phyloP scores from a whole-genome alignment of 2,113 vertebrate genomes.

The Hypanus sabinus region DNA sequence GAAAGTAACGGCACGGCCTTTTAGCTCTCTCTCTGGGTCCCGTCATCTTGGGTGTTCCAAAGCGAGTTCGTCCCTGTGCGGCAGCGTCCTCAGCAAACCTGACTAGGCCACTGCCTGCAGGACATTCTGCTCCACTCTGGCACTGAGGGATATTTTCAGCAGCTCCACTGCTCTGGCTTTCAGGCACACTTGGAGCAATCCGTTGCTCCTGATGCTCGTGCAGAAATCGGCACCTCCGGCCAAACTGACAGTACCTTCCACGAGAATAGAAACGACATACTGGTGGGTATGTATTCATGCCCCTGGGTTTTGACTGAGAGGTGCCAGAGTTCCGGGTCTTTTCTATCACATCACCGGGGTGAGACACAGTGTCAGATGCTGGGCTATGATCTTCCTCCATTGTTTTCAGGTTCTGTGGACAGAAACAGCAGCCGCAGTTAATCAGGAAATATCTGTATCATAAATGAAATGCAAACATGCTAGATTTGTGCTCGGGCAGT shows the following conservation, averaged over 20 bases:
- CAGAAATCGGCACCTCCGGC: constrained; percentile 59
- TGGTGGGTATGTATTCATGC: neutral
- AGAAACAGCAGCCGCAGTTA: neutral
- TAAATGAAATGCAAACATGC: neutral
- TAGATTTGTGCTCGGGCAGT: neutral
- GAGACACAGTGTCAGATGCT: neutral
- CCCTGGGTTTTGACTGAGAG: neutral
- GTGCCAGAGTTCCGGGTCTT: neutral
- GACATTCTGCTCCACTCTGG: neutral
- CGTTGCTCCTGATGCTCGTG: constrained; percentile 48
- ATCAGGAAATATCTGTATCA: neutral
- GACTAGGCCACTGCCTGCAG: no score
- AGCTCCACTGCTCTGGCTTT: constrained; percentile 36
- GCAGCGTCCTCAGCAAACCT: neutral
- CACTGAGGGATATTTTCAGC: neutral
- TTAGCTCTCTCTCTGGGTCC: constrained; percentile 36
- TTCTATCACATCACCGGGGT: neutral
- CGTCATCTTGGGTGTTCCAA: neutral
- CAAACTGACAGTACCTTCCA: constrained; percentile 60
- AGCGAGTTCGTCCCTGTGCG: neutral
- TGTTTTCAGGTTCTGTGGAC: neutral
- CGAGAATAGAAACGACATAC: constrained; percentile 62
- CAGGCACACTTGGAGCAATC: constrained; percentile 32
- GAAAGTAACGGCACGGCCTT: constrained; percentile 61
- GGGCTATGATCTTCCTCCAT: neutral